Evolutionary conservation across 2,888 invertebrate species (phyloP), one percentile per base, ranked within the genome.

Genomic region (Ochlodes sylvanus): DNA sequence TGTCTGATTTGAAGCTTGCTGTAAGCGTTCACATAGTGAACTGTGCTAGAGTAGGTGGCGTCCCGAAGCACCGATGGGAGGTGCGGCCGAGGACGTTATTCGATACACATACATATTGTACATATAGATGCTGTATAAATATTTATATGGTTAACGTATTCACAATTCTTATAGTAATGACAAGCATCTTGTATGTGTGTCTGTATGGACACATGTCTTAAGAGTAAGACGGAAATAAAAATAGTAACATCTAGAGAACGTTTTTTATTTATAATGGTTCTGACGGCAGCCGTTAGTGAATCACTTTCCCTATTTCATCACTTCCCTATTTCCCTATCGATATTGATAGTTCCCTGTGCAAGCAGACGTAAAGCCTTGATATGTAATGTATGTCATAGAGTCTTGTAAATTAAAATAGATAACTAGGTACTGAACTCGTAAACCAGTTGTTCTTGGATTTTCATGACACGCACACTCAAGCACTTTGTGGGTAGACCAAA

Each of bases 111-210:
- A 87, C 85, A 77, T 79, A 80, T 78, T 92, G 92, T 92, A 92
- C 87, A 92, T 92, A 92, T 89, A 87, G 89, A 91, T 88, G 89
- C 90, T 92, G 89, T 92, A 91, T 88, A 90, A 84, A 88, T 89
- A 89, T 87, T 87, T 87, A 86, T 89, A 90, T 88, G 86, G 81
- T 83, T 85, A 83, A 85, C 76, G 79, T 87, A 84, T 81, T 83
- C 80, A 82, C 80, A 79, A 79, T 83, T 83, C 80, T 80, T 81
- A 83, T 87, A 55, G 84, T 87, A 86, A 84, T 85, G 82, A 82
- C 75, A 80, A 85, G 87, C 90, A 89, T 89, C 86, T 82, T 86
- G 89, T 89, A 87, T 88, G 90, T 88, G 90, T 89, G 88, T 82
- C 84, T 83, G 82, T 86, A 82, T 83, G 84, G 86, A 87, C 88